Evolutionary conservation across 2,797 vertebrate species (phyloP).

Genomic region (Sandelia bainsii): DNA sequence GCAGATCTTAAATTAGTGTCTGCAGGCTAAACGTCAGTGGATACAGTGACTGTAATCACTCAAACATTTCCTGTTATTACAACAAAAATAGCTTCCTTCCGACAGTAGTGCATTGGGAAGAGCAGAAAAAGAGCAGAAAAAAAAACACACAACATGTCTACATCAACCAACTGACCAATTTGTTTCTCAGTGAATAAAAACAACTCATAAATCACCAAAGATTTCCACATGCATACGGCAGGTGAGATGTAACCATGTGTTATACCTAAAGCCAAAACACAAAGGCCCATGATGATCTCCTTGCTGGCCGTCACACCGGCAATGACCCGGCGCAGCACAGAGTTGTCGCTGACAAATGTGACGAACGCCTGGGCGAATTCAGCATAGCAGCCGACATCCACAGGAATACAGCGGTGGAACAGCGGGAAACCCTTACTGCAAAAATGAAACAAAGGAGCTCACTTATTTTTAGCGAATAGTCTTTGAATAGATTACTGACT

Average conservation of each 20-base stretch:
- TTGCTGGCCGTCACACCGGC: constrained; percentile 98
- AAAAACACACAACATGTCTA: background rate
- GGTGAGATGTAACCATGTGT: background rate
- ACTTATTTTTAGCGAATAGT: background rate
- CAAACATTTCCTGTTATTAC: constrained; percentile 73
- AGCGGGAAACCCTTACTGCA: constrained; percentile 88
- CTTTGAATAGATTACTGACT: background rate
- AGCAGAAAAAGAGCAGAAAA: background rate
- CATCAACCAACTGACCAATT: background rate
- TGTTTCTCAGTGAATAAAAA: background rate
- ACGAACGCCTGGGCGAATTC: constrained; percentile 94
- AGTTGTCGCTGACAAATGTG: constrained; percentile 97
- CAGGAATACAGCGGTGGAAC: constrained; percentile 95
- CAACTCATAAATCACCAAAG: background rate
- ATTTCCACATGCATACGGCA: background rate
- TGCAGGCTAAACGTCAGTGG: constrained; percentile 11
- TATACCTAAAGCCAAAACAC: constrained; percentile 95
- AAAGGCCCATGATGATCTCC: constrained; percentile 98
- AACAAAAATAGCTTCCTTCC: constrained; percentile 60
- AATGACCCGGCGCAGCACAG: constrained; percentile 92
- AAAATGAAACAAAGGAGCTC: background rate
- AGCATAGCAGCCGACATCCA: constrained; percentile 92
- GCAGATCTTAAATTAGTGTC: constrained; percentile 24
- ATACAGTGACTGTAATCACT: constrained; percentile 34
- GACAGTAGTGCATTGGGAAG: constrained; percentile 17